Evolutionary conservation across 2,113 vertebrate genomes (phyloP), one percentile per base, ranked within the genome.

Genomic region (Coturnix japonica): DNA sequence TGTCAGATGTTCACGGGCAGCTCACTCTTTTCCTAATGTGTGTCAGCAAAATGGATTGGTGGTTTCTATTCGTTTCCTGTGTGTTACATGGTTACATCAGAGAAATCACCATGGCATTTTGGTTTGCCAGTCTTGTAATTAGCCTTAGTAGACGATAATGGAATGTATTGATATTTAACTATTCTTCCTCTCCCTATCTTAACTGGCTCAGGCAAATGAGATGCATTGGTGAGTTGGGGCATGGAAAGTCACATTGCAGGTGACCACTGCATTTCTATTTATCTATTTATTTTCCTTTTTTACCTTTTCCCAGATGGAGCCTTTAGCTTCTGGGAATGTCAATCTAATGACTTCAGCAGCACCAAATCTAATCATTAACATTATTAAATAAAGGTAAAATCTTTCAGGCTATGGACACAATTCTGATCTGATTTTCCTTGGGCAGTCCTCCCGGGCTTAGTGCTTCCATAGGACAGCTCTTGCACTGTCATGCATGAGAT

Each of bases 81-180:
- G 39, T 85, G 82, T 60, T 85, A 19, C 54, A 25, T 85, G 69
- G 70, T 92, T 82, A 77, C 11, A 1, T 95, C 76, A 82, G 79
- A 94, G 78, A 89, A 84, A 92, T 91, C 87, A 80, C 74, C 31
- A 9, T 71, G 78, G 64, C 84, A 81, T 77, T 90, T 79, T 61
- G 37, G 47, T 23, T 83, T 92, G 90, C 63, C 85, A 81, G 44
- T 74, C 57, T 69, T 79, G 41, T 67, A 85, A 91, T 93, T 77
- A 87, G 51, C 60, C 41, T 78, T 57, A 41, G 57, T 81, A 47
- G 82, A 88, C 70, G 72, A 60, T 71, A 85, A 83, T 83, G 87
- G 69, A 82, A 77, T 75, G 47, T 64, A 87, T 72, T 79, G 33
- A 28, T 86, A 61, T 37, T 86, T 87, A 73, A 75, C 49, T 72